Percentiles rank a stretch among this genome's conserved stretches.
These are phyloP conservation scores for Nothoprocta pentlandii DNA, from an alignment of 2,113 vertebrate genomes.

Conservation along the genomic window DNA sequence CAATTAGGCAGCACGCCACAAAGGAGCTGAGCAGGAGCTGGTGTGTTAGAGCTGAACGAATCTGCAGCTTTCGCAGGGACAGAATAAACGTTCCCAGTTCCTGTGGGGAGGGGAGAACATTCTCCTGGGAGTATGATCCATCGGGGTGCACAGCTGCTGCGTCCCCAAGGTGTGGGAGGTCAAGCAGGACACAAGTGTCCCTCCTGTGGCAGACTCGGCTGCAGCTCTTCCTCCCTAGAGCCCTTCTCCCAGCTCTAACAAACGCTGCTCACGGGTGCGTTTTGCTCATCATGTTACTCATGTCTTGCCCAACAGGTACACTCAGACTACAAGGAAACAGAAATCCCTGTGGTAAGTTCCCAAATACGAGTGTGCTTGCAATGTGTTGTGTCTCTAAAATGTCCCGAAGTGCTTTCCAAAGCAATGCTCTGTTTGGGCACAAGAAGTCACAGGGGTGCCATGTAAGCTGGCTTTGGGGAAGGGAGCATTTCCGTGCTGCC, in stretches of 20 bases:
- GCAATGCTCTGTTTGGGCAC: not conserved
- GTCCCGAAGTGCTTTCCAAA: not conserved
- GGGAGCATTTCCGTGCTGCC: not conserved
- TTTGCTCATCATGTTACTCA: not conserved
- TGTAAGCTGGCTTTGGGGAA: not conserved
- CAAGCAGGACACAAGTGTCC: not conserved
- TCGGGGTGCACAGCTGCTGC: rapidly evolving
- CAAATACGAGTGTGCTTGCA: not conserved
- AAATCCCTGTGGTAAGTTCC: constrained; percentile 54
- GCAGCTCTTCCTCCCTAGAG: not conserved
- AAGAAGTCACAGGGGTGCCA: not conserved
- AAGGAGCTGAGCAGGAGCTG: not conserved
- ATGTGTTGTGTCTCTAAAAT: not conserved
- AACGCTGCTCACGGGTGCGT: not conserved
- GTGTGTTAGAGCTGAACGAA: not conserved
- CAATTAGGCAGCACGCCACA: rapidly evolving
- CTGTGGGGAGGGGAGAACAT: not conserved
- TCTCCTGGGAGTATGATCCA: not conserved
- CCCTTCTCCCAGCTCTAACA: not conserved
- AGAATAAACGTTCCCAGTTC: not conserved
- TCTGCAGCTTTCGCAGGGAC: not conserved
- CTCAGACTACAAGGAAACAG: constrained; percentile 45
- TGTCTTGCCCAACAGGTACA: constrained; percentile 55
- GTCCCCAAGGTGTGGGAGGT: not conserved
- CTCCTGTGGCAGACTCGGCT: not conserved